Percentiles rank a stretch among this genome's conserved stretches.
These are phyloP conservation scores for Anastrepha obliqua DNA, from an alignment of 1,140 invertebrate genomes.

Conservation along the genomic window DNA sequence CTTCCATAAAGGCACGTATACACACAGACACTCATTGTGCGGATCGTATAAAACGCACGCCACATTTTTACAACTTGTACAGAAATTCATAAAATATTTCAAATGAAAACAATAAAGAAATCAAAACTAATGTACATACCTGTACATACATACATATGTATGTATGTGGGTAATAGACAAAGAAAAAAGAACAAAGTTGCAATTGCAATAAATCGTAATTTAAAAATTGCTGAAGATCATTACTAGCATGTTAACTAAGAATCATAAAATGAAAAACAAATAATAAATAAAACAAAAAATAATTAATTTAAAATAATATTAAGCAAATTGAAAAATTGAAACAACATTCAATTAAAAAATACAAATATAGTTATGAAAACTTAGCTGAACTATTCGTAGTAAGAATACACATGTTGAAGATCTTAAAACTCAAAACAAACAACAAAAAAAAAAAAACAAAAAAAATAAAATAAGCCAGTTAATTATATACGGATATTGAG, in stretches of 20 bases:
- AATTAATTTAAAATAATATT: background rate
- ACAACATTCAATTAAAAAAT: background rate
- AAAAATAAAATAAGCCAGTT: background rate
- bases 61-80: no score
- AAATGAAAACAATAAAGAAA: background rate
- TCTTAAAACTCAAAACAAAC: background rate
- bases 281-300: slow-evolving; percentile 16
- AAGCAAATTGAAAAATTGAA: background rate
- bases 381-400: slow-evolving; percentile 49
- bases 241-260: slow-evolving; percentile 53
- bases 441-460: background rate
- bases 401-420: slow-evolving; percentile 43
- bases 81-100: background rate
- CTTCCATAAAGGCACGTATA: no score
- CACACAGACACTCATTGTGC: no score
- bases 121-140: background rate
- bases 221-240: slow-evolving; percentile 52
- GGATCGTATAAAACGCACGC: no score
- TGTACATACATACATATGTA: background rate
- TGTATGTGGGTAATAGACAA: background rate
- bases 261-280: background rate
- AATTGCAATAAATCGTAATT: slow-evolving; percentile 25
- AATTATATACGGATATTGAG: slow-evolving; percentile 9
- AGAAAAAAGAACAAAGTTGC: slow-evolving; percentile 4
- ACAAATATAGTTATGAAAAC: slow-evolving; percentile 7